Evolutionary conservation across 2,797 vertebrate genomes (phyloP), one percentile per base, ranked within the genome.

Genomic region (Acanthurus lineatus): DNA sequence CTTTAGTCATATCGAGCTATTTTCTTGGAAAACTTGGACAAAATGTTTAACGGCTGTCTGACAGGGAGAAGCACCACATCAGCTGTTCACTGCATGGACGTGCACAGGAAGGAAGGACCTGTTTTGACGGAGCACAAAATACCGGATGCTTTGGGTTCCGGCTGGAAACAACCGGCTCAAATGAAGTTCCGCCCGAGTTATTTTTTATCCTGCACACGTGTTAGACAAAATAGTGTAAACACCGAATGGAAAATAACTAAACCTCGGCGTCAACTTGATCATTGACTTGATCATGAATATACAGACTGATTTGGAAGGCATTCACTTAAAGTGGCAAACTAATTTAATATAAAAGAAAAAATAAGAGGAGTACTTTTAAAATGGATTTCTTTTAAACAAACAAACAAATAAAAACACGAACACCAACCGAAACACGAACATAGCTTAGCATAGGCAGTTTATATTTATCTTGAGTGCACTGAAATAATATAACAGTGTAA

Each of bases 1-100:
- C 95, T 86, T 95, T 95, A 82, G 91, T 95, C 95, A 96, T 96
- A 75, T 65, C 66, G 83, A 73, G 9, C n/a, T 85, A 16, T 77
- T 7, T 81, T 81, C 65, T 76, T 35, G 60, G 5, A 73, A 19
- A 85, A 15, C 9, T n/a, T 11, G 6, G n/a, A 69, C 20, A 65
- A 63, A 84, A 69, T 7, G 10, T 68, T 64, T 69, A 8, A 49
- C 62, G 53, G 42, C 71, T 85, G 63, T 54, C 25, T 51, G 59
- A 49, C 73, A 77, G 78, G 45, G 4, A 76, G 58, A 58, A 56
- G 6, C 19, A 63, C 17, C 42, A 58, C 86, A 90, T 87, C 92
- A 94, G 87, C 92, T 93, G 91, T 89, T 91, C 77, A 59, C 11
- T 82, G 90, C 89, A 81, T 89, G 93, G 59, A 79, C 71, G 63